Base-by-base conservation (phyloP, 1,140 invertebrate genomes). In the Batillaria attramentaria region DNA sequence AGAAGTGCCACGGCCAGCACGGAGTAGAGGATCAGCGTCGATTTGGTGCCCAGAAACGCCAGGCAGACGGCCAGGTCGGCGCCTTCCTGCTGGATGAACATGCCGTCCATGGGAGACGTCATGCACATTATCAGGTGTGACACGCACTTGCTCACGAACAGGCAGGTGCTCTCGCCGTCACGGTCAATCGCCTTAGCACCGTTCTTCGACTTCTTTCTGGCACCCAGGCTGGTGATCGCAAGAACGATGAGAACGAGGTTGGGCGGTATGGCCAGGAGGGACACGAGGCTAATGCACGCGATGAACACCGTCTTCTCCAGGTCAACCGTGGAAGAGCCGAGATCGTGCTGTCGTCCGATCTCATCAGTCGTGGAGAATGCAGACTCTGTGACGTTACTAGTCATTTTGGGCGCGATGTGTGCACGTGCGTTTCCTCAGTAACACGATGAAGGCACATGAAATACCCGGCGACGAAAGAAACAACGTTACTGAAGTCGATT, bases 11-110 rank as follows among this genome's bases (percentile, higher is more conserved):
- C 68, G 0, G 50, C 41, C n/a, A 70, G n/a, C 41, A 70, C 68
- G 42, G 68, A 70, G 42, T 46, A 70, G 3, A 70, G 42, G 24
- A 70, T 70, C 68, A 70, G 68, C 68, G 50, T 42, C 2, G 68
- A 70, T 42, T 70, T 70, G 0, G 50, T 13, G 41, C 39, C 28
- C 20, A 70, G 68, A 31, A 70, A 70, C 20, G 33, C 24, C 18
- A 31, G 24, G 50, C 68, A 70, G 24, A 42, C n/a, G 20, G 33
- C 8, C 39, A 46, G n/a, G 8, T 46, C 68, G 24, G 20, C 10
- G 2, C 35, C 68, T 2, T n/a, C 68, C 41, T 69, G 66, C 42
- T 1, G 20, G 24, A 70, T 8, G 42, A 46, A 70, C 33, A 70
- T 5, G 4, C 43, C 41, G 68, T 70, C 68, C 20, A 70, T 39